A percentile compares a stretch with the other conserved stretches of the same genome.
phyloP scores from a whole-genome alignment of 2,888 invertebrate species.

The Xylota sylvarum region DNA sequence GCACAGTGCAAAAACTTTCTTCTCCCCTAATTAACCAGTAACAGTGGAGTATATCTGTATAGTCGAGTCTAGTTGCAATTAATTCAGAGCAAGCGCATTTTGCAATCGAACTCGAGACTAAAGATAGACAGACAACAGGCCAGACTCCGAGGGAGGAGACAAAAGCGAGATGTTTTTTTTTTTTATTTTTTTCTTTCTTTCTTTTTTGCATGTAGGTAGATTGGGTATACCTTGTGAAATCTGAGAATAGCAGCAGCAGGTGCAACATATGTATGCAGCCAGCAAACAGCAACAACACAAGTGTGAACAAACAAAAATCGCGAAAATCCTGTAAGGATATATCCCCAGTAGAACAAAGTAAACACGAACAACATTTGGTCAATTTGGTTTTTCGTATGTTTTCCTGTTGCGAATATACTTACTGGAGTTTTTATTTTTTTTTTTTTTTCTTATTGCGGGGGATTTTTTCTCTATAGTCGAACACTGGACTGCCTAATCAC shows the following conservation, averaged over 20 bases:
- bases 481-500: conserved; percentile 42
- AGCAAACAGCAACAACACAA: conserved; percentile 28
- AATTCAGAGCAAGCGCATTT: conserved; percentile 63
- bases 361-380: conserved; percentile 64
- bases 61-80: conserved; percentile 66
- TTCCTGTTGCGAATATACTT: conserved; percentile 29
- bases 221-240: conserved; percentile 60
- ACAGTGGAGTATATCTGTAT: conserved; percentile 29
- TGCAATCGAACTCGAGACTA: conserved; percentile 35
- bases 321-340: conserved; percentile 20
- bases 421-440: conserved; percentile 35
- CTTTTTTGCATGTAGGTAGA: background rate
- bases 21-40: conserved; percentile 70
- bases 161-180: conserved; percentile 49
- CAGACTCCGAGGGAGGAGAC: conserved; percentile 33
- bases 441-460: background rate
- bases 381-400: conserved; percentile 8
- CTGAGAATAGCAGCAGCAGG: conserved; percentile 72
- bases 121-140: conserved; percentile 38
- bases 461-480: conserved; percentile 19
- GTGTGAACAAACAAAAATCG: conserved; percentile 59
- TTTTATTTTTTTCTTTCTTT: no score
- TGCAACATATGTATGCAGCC: conserved; percentile 57
- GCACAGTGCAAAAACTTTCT: conserved; percentile 67
- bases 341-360: conserved; percentile 46